These are phyloP conservation scores for Dicycla oo DNA, from an alignment of 2,888 invertebrate species.

Conservation along the genomic window DNA sequence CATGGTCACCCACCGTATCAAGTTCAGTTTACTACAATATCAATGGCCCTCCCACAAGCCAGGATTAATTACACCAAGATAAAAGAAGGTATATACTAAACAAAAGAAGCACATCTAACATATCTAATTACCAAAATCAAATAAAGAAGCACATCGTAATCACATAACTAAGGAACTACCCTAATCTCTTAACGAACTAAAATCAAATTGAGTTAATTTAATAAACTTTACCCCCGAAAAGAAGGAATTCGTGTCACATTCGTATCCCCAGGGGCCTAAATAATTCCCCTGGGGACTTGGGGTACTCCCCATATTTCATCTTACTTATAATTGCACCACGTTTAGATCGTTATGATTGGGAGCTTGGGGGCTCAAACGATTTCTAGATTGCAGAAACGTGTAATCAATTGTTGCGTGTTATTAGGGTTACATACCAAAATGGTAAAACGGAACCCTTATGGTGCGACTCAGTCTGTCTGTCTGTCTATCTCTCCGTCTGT, in stretches of 20 bases:
- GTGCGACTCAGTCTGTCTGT: no score
- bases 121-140: slow-evolving; percentile 35
- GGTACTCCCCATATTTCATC: slow-evolving; percentile 60
- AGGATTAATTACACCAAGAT: slow-evolving; percentile 21
- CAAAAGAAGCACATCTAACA: slow-evolving; percentile 1
- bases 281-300: slow-evolving; percentile 48
- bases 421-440: no score
- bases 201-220: slow-evolving; percentile 55
- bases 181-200: slow-evolving; percentile 58
- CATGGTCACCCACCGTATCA: neutral
- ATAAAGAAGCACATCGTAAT: slow-evolving; percentile 31
- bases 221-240: slow-evolving; percentile 55
- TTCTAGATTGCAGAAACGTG: slow-evolving; percentile 54
- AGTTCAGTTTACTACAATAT: slow-evolving; percentile 3
- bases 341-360: slow-evolving; percentile 57
- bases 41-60: neutral
- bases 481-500: no score
- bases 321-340: slow-evolving; percentile 61
- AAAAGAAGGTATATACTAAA: slow-evolving; percentile 17
- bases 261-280: slow-evolving; percentile 46
- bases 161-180: slow-evolving; percentile 22
- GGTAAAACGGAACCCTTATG: no score
- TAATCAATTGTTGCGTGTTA: slow-evolving; percentile 47
- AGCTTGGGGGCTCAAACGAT: slow-evolving; percentile 53
- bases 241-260: slow-evolving; percentile 57